phyloP scores from a whole-genome alignment of 2,113 vertebrate species.

The Atlantisia rogersi region DNA sequence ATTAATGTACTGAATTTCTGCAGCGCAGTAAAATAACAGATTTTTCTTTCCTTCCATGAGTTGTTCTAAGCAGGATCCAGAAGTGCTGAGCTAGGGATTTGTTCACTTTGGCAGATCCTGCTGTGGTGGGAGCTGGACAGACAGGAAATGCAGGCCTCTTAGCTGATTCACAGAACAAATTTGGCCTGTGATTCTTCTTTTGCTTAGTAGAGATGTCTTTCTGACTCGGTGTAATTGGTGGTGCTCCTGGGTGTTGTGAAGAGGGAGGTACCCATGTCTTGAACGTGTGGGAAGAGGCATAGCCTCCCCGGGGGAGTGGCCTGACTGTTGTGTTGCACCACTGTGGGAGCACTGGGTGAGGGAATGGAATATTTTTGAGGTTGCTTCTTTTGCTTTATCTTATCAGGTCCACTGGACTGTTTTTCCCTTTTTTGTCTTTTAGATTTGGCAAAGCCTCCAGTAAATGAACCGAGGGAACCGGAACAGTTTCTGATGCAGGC shows the following conservation, averaged over 20 bases:
- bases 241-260: slow-evolving; percentile 21
- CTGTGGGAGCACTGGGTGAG: not conserved
- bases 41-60: slow-evolving; percentile 25
- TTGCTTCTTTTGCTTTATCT: not conserved
- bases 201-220: not conserved
- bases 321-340: not conserved
- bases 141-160: slow-evolving; percentile 47
- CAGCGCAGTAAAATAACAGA: not conserved
- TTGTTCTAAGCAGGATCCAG: slow-evolving; percentile 46
- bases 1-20: not conserved
- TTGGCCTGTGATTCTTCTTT: slow-evolving; percentile 28
- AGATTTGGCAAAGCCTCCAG: slow-evolving; percentile 84
- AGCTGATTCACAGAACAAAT: slow-evolving; percentile 1
- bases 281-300: not conserved
- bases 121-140: slow-evolving; percentile 59
- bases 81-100: slow-evolving; percentile 32
- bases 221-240: slow-evolving; percentile 14
- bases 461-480: slow-evolving; percentile 74
- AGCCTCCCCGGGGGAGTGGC: not conserved
- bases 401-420: not conserved
- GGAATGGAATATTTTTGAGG: not conserved
- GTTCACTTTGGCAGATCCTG: slow-evolving; percentile 35
- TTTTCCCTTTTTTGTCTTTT: slow-evolving; percentile 16
- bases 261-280: not conserved
- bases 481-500: slow-evolving; percentile 84